Conservation (phyloP, 2,113 vertebrate species). For the Eidolon helvum region DNA sequence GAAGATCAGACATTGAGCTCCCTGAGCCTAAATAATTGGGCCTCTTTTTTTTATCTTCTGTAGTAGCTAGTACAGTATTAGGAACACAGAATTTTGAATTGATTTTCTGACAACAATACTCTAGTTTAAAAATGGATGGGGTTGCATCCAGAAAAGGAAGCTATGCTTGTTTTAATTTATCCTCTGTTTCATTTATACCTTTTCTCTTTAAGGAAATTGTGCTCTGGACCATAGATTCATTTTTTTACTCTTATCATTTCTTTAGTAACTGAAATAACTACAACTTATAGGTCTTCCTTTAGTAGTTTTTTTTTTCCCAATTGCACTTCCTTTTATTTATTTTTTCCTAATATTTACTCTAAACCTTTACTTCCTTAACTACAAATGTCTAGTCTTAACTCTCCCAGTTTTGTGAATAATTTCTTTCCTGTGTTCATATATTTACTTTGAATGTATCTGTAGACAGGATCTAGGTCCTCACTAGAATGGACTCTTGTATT, state of each 20-base stretch:
- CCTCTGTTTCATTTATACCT: background rate
- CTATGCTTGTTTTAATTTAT: background rate
- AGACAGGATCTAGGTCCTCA: background rate
- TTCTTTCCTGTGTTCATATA: conserved; percentile 22
- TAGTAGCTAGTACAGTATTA: background rate
- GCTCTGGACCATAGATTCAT: background rate
- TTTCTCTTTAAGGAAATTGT: background rate
- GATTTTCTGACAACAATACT: background rate
- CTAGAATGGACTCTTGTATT: background rate
- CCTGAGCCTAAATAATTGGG: background rate
- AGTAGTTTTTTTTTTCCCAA: background rate
- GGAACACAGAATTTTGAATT: background rate
- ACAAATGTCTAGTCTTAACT: conserved; percentile 1
- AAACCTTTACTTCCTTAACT: background rate
- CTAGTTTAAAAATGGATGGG: background rate
- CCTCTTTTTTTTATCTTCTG: background rate
- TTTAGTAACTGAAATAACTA: background rate
- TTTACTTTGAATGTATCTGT: conserved; percentile 9
- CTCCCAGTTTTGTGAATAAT: background rate
- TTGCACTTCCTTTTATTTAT: background rate
- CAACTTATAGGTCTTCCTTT: background rate
- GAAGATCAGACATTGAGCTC: background rate
- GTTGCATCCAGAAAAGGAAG: background rate
- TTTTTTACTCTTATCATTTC: background rate
- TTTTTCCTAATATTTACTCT: conserved; percentile 20